phyloP scores from a whole-genome alignment of 1,140 invertebrate species.

The Gonatopus flavifemur region DNA sequence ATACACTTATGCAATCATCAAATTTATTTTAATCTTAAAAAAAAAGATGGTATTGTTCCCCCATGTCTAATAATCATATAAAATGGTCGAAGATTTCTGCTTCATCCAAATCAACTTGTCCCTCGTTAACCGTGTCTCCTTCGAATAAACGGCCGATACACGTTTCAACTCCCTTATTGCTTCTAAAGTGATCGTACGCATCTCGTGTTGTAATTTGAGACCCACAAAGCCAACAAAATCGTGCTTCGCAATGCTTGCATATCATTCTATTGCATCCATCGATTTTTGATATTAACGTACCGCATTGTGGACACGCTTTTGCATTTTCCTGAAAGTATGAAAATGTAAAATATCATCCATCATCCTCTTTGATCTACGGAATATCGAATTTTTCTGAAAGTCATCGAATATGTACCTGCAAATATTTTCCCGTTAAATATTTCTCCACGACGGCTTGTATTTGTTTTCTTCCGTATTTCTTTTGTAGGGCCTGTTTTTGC shows the following conservation, averaged over 20 bases:
- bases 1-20: too few species aligned
- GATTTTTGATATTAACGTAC: conserved; percentile 63
- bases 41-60: too few species aligned
- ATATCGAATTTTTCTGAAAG: conserved; percentile 48
- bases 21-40: too few species aligned
- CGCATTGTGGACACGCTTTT: conserved; percentile 67
- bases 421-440: conserved; percentile 20
- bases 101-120: too few species aligned
- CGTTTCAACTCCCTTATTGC: conserved; percentile 19
- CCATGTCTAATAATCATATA: too few species aligned
- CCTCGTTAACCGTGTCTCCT: too few species aligned
- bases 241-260: conserved; percentile 62
- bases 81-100: too few species aligned
- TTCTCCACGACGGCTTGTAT: conserved; percentile 25
- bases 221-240: conserved; percentile 68
- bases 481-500: conserved; percentile 14
- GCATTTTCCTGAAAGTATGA: conserved; percentile 44
- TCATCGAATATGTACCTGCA: conserved; percentile 18
- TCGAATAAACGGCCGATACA: conserved; percentile 20
- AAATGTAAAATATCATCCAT: not conserved
- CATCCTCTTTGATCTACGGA: not conserved
- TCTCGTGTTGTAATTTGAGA: conserved; percentile 48
- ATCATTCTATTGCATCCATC: conserved; percentile 72
- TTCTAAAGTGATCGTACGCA: conserved; percentile 63
- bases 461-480: conserved; percentile 28